Evolutionary conservation across 2,888 invertebrate species (phyloP).

Genomic region (Nasonovia ribisnigri): DNA sequence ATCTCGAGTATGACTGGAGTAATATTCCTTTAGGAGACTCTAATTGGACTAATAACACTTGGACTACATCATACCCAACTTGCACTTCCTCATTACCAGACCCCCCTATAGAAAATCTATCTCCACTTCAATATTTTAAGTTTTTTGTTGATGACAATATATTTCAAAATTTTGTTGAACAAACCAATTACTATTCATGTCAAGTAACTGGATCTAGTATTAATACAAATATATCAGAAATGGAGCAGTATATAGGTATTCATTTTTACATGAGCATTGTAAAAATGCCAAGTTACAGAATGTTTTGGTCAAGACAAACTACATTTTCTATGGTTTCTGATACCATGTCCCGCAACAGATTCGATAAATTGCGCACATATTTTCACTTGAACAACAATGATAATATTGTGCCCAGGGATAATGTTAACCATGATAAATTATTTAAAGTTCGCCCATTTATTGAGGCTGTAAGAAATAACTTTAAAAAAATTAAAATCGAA

Average conservation of each 20-base stretch:
- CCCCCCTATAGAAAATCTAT: slow-evolving; percentile 7
- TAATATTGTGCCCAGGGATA: slow-evolving; percentile 3
- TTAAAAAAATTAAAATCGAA: slow-evolving; percentile 3
- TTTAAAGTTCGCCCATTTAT: slow-evolving; percentile 24
- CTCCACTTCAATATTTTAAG: slow-evolving; percentile 18
- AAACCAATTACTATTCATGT: not conserved
- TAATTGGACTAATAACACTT: too few relatives aligned
- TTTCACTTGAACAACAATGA: not conserved
- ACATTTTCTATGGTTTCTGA: not conserved
- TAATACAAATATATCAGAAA: slow-evolving; percentile 13
- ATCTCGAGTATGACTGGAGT: too few relatives aligned
- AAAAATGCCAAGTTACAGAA: not conserved
- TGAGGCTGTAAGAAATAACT: slow-evolving; percentile 4
- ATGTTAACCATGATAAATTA: slow-evolving; percentile 32
- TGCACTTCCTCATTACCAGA: not conserved
- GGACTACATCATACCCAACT: too few relatives aligned
- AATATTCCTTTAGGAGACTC: too few relatives aligned
- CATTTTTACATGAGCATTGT: not conserved
- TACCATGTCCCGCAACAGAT: slow-evolving; percentile 16
- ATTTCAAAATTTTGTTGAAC: slow-evolving; percentile 9
- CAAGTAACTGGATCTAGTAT: not conserved
- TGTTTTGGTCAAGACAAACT: slow-evolving; percentile 6
- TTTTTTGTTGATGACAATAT: not conserved
- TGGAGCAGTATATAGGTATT: not conserved
- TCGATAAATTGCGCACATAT: not conserved